These are phyloP conservation scores for Campoletis sonorensis DNA, from an alignment of 1,140 invertebrate genomes.

Conservation along the genomic window DNA sequence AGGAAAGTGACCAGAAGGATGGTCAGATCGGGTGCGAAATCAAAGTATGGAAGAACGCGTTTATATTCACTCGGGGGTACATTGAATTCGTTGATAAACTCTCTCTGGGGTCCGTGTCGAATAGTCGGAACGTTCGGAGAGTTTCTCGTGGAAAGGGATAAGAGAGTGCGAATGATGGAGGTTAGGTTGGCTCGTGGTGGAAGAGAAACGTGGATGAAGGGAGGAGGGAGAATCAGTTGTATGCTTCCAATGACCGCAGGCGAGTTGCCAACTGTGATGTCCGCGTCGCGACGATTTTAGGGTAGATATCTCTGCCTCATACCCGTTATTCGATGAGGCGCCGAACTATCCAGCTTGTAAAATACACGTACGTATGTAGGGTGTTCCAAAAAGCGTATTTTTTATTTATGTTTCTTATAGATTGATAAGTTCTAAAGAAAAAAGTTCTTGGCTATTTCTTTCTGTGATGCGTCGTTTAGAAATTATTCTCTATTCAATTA, in stretches of 20 bases:
- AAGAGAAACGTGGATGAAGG: neutral
- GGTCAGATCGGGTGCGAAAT: constrained; percentile 2
- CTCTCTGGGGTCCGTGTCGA: constrained; percentile 52
- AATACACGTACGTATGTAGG: too few relatives aligned
- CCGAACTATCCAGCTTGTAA: constrained; percentile 2
- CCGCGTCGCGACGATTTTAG: constrained; percentile 56
- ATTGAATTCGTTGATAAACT: constrained; percentile 54
- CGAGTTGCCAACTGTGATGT: constrained; percentile 67
- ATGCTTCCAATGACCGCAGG: constrained; percentile 63
- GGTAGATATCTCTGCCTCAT: neutral
- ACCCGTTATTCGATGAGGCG: neutral
- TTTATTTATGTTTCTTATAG: neutral
- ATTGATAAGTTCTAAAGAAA: too few relatives aligned
- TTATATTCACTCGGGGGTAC: constrained; percentile 20
- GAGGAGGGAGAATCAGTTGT: constrained; percentile 51
- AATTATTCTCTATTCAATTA: too few relatives aligned
- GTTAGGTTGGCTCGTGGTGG: neutral
- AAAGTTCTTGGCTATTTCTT: too few relatives aligned
- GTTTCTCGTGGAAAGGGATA: constrained; percentile 12
- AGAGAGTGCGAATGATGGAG: constrained; percentile 9
- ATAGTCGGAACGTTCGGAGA: constrained; percentile 55
- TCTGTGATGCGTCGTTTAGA: too few relatives aligned
- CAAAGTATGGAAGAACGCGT: neutral
- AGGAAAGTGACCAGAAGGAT: constrained; percentile 20
- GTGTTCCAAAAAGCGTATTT: too few relatives aligned